Evolutionary conservation across 2,888 invertebrate genomes (phyloP).

Genomic region (Nemapogon koenigi): DNA sequence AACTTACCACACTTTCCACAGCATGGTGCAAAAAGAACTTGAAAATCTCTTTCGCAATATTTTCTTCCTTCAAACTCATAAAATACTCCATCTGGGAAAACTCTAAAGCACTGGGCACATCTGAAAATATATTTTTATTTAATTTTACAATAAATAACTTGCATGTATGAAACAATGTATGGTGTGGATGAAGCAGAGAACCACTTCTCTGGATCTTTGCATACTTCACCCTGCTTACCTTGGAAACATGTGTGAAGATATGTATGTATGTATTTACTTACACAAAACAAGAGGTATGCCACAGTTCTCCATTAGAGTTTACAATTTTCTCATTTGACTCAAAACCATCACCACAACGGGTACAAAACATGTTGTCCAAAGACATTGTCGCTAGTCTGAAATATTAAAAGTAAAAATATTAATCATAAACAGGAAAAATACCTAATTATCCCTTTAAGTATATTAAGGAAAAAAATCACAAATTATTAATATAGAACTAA

Average conservation of each 20-base stretch:
- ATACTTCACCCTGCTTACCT: too few relatives aligned
- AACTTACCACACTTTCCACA: slow-evolving; percentile 79
- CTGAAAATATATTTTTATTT: too few relatives aligned
- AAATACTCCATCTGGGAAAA: slow-evolving; percentile 96
- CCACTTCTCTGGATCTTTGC: not conserved
- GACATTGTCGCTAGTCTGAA: slow-evolving; percentile 72
- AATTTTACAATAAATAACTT: too few relatives aligned
- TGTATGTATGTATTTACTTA: slow-evolving; percentile 61
- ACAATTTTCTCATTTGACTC: slow-evolving; percentile 97
- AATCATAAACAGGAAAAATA: not conserved
- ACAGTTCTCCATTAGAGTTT: slow-evolving; percentile 97
- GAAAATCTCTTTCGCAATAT: slow-evolving; percentile 99
- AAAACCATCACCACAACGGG: slow-evolving; percentile 95
- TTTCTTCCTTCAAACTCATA: slow-evolving; percentile 99
- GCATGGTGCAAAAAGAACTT: slow-evolving; percentile 94
- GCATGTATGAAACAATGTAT: too few relatives aligned
- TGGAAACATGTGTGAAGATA: too few relatives aligned
- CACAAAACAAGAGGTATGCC: slow-evolving; percentile 99
- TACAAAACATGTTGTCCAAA: slow-evolving; percentile 91
- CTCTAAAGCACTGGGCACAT: slow-evolving; percentile 98
- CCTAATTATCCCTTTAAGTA: not conserved
- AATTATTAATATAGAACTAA: too few relatives aligned
- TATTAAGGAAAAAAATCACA: too few relatives aligned
- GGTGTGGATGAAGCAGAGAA: too few relatives aligned
- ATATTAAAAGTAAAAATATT: slow-evolving; percentile 15